Percentiles rank a stretch among this genome's conserved stretches.
Evolutionary conservation across 1,140 invertebrate genomes (phyloP).

Genomic region (Asbolus verrucosus): DNA sequence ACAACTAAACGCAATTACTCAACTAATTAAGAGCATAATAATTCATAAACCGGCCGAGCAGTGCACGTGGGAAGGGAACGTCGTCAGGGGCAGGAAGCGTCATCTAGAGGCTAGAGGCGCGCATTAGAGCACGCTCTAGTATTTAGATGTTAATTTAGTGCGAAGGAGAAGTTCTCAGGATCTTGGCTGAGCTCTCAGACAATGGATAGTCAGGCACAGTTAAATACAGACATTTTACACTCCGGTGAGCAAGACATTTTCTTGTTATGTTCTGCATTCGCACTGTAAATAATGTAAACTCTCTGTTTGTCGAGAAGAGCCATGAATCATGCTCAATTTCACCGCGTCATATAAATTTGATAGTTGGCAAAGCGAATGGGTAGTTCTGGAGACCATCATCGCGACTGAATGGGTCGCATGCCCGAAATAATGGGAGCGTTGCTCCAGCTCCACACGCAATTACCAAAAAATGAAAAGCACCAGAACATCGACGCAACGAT

Average conservation of each 20-base stretch:
- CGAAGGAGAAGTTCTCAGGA: conserved; percentile 56
- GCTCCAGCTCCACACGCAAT: neutral
- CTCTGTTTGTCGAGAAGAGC: conserved; percentile 44
- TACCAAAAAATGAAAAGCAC: neutral
- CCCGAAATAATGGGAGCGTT: conserved; percentile 24
- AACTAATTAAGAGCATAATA: conserved; percentile 51
- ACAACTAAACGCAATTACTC: conserved; percentile 50
- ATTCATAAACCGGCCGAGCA: conserved; percentile 45
- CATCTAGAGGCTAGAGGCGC: neutral
- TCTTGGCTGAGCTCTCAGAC: conserved; percentile 51
- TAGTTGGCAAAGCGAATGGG: conserved; percentile 8
- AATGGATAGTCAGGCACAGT: conserved; percentile 58
- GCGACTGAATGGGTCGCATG: neutral
- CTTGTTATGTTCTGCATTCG: conserved; percentile 56
- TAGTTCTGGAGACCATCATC: neutral
- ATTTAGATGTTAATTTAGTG: conserved; percentile 60
- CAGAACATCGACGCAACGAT: too few relatives aligned
- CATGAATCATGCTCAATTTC: conserved; percentile 51
- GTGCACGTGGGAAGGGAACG: neutral
- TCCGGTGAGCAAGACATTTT: conserved; percentile 61
- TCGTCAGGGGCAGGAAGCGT: conserved; percentile 12
- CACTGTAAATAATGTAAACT: conserved; percentile 52
- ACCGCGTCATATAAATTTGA: conserved; percentile 43
- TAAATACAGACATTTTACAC: conserved; percentile 64
- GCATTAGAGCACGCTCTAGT: conserved; percentile 38